phyloP scores from a whole-genome alignment of 2,888 invertebrate species.

The Rhogogaster chlorosoma region DNA sequence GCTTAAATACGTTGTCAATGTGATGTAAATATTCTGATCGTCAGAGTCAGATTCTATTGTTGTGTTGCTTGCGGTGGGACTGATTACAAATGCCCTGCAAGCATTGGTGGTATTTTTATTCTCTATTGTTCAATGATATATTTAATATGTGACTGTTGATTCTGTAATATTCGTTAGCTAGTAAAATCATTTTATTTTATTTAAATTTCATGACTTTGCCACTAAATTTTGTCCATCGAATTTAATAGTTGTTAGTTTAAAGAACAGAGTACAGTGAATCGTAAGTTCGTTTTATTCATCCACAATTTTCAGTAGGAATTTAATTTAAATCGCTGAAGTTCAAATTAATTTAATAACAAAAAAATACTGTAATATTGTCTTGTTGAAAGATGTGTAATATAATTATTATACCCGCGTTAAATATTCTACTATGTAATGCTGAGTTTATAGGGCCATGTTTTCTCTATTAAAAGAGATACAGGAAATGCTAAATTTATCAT shows the following conservation, averaged over 20 bases:
- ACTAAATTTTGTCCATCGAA: background rate
- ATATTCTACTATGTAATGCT: slow-evolving; percentile 5
- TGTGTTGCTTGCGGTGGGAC: background rate
- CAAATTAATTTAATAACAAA: slow-evolving; percentile 25
- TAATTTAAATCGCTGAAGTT: slow-evolving; percentile 30
- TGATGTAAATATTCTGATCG: slow-evolving; percentile 6
- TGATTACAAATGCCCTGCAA: background rate
- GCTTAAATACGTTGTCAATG: background rate
- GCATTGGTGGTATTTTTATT: background rate
- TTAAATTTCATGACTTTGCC: background rate
- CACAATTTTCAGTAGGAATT: background rate
- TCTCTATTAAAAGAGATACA: background rate
- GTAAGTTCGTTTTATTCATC: background rate
- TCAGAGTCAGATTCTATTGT: background rate
- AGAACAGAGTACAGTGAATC: slow-evolving; percentile 1
- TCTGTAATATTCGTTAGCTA: background rate
- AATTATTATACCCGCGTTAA: slow-evolving; percentile 12
- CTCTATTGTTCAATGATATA: background rate
- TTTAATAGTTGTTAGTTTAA: background rate
- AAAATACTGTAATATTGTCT: slow-evolving; percentile 27
- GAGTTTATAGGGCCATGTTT: slow-evolving; percentile 13
- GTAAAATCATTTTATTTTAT: background rate
- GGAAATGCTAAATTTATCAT: background rate
- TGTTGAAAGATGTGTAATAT: slow-evolving; percentile 23
- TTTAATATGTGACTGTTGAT: background rate